Base-by-base conservation (phyloP, 2,888 invertebrate species). In the Electrophaes corylata region DNA sequence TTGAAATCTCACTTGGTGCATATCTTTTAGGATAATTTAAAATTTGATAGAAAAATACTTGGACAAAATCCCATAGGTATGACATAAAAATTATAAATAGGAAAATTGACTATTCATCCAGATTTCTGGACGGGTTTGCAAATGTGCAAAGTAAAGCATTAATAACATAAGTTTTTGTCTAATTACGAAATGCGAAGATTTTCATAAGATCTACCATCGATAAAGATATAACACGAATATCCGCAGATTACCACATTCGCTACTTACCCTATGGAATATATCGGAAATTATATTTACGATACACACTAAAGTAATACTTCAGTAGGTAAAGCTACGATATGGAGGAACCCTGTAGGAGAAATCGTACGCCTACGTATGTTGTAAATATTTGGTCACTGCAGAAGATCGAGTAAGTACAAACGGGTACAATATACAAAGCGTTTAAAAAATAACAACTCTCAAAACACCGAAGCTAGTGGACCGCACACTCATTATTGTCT, bases 301-400 rank as follows among this genome's bases (percentile, higher is more conserved):
- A 83, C 77, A 80, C 84, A 81, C 84, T 86, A 86, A 84, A 87
- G 81, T 85, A 90, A 89, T 88, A 90, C 88, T 87, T 90, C 81
- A 83, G 84, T 87, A 82, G 83, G 85, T 90, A 90, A 88, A 88
- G 88, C 89, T 90, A 88, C 89, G 91, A 91, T 91, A 91, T 91
- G 91, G 84, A 86, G 89, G 83, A 89, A 91, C 91, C 91, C 91
- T 91, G 91, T 91, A 86, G 85, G 84, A 88, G 81, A 86, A 87
- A 82, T 83, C 66, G 83, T 88, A 83, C 84, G 76, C 72, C 79
- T 86, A 88, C 80, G 72, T 74, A 70, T 75, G 79, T 81, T 81
- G 81, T 87, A 86, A 83, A 84, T 83, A 87, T 77, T 89, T 89
- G 87, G 89, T 90, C 88, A 83, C 83, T 79, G 83, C 84, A 81